Evolutionary conservation across 2,888 invertebrate species (phyloP).

Genomic region (Pristionchus entomophagus): DNA sequence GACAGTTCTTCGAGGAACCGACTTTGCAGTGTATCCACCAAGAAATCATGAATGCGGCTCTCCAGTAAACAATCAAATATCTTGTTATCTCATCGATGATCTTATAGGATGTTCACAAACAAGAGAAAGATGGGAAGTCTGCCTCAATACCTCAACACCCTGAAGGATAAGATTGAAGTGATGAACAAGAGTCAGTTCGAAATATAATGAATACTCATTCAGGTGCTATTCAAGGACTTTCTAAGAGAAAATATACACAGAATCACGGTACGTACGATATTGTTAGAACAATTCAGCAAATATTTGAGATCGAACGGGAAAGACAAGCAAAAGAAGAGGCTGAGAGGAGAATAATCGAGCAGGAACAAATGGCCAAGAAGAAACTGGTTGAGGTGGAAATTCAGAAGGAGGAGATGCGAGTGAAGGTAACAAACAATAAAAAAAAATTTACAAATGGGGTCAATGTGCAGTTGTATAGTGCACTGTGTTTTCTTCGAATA

Average conservation of each 20-base stretch:
- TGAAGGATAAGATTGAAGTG: constrained; percentile 14
- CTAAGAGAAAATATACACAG: neutral
- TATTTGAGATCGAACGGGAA: neutral
- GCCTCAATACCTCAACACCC: neutral
- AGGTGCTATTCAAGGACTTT: neutral
- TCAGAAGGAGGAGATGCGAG: too few species aligned
- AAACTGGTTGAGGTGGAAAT: neutral
- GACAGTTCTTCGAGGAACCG: constrained; percentile 32
- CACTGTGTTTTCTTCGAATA: too few species aligned
- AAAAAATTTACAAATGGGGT: too few species aligned
- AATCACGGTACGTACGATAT: neutral
- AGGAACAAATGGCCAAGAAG: neutral
- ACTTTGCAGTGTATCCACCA: neutral
- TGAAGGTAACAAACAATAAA: neutral
- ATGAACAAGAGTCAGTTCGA: neutral
- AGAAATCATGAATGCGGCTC: neutral
- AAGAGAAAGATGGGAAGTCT: constrained; percentile 5
- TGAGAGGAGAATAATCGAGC: constrained; percentile 9
- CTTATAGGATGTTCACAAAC: neutral
- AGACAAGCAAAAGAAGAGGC: constrained; percentile 27
- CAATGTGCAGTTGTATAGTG: too few species aligned
- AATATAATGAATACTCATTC: neutral
- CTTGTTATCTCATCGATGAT: neutral
- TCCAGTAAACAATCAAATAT: neutral
- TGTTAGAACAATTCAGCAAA: too few species aligned